A percentile compares a stretch with the other conserved stretches of the same genome.
Conservation (phyloP, 1,140 invertebrate genomes). For the Philaenus spumarius region DNA sequence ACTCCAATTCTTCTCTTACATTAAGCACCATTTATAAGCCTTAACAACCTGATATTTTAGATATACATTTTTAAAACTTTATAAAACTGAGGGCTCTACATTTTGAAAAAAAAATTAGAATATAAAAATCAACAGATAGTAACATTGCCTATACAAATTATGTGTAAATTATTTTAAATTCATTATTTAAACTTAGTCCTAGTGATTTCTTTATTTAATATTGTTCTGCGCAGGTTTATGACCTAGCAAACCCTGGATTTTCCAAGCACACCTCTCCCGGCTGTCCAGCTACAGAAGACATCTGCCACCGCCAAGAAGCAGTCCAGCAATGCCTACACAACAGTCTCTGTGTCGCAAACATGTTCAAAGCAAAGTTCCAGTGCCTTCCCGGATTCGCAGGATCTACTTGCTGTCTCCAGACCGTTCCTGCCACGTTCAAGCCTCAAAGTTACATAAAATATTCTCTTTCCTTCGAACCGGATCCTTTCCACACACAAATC, state of each 20-base stretch:
- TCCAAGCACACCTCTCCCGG: slow-evolving; percentile 40
- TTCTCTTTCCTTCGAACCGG: slow-evolving; percentile 56
- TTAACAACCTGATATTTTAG: too few species aligned
- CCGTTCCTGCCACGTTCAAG: slow-evolving; percentile 52
- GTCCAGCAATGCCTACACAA: slow-evolving; percentile 83
- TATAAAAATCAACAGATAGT: neutral
- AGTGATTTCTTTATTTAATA: neutral
- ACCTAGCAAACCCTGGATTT: slow-evolving; percentile 50
- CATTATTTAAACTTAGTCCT: neutral
- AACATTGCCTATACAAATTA: neutral
- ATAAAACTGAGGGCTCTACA: too few species aligned
- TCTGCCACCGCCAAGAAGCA: slow-evolving; percentile 72
- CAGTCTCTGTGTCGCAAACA: slow-evolving; percentile 84
- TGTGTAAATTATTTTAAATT: neutral
- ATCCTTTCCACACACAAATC: slow-evolving; percentile 52
- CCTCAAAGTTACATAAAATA: slow-evolving; percentile 60
- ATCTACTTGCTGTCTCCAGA: slow-evolving; percentile 32
- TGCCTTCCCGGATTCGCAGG: neutral
- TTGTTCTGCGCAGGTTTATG: slow-evolving; percentile 27
- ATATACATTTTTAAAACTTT: too few species aligned
- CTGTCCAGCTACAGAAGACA: neutral
- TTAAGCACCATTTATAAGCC: too few species aligned
- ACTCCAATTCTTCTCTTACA: too few species aligned
- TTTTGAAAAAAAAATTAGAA: neutral
- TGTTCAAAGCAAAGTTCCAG: slow-evolving; percentile 79